Evolutionary conservation across 1,140 invertebrate genomes (phyloP), one percentile per base, ranked within the genome.

Genomic region (Zaprionus ornatus): DNA sequence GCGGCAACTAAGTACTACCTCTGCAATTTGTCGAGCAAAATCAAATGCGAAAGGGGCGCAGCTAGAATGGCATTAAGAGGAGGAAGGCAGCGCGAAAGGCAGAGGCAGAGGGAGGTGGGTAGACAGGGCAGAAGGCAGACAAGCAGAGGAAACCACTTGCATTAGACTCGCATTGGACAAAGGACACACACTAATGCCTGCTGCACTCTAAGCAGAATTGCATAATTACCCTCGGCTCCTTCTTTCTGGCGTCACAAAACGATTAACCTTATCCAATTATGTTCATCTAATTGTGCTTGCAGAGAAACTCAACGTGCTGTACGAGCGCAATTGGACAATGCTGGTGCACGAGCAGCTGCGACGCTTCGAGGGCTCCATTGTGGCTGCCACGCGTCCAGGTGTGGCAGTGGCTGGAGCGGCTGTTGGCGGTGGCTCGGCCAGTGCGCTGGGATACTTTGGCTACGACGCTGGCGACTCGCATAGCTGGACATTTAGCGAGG

Each of bases 281-380:
- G 29, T 57, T 77, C 56, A 64, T 56, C 61, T 54, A 76, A 61
- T 71, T 71, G 42, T 29, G 17, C 57, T 79, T 82, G 71, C 94
- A 96, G 96, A 96, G 91, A 94, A 95, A 78, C 93, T 96, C 17
- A 96, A 96, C 91, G 96, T 98, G n/a, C 93, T 98, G 5, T 96
- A 97, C 92, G 95, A 96, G 83, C 93, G 95, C 37, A 97, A 98
- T 87, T 98, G 97, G 96, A 97, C 96, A 1, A 93, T 94, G 37
- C 91, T 95, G 73, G 96, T 97, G 1, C 95, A 96, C 74, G 94
- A 95, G 75, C 95, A 97, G 82, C 93, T 98, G 70, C 94, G 95
- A 61, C 94, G 95, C 64, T 98, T 97, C 83, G 97, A 98, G 92
- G 93, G 95, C 19, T 94, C 95, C 27, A 95, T 98, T 66, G 95